phyloP scores from a whole-genome alignment of 2,888 invertebrate species.

The Drosophila yooni region DNA sequence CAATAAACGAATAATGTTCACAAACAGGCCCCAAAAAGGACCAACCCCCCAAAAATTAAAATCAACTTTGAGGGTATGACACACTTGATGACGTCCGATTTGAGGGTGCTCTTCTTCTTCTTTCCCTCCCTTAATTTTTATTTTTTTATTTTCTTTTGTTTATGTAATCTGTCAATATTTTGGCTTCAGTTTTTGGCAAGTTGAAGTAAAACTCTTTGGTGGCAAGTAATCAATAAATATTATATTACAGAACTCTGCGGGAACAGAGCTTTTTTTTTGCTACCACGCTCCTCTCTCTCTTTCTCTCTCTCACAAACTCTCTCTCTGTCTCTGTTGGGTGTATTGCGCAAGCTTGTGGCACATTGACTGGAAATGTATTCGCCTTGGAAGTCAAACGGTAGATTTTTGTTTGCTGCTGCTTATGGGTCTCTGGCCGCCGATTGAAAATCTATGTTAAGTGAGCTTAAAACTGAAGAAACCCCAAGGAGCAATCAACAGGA shows the following conservation, averaged over 20 bases:
- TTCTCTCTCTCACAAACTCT: background rate
- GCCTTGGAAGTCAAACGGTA: slow-evolving; percentile 31
- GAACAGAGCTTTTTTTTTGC: slow-evolving; percentile 12
- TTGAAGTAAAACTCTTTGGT: slow-evolving; percentile 50
- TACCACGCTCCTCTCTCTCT: slow-evolving; percentile 1
- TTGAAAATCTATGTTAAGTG: slow-evolving; percentile 10
- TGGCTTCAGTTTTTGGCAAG: slow-evolving; percentile 33
- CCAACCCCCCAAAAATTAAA: slow-evolving; percentile 3
- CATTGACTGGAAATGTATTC: slow-evolving; percentile 49
- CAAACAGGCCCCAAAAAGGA: background rate
- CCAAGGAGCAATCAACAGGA: background rate
- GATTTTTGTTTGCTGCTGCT: background rate
- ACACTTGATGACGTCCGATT: slow-evolving; percentile 18
- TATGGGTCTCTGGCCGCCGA: background rate
- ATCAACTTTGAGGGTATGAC: background rate
- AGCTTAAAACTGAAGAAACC: slow-evolving; percentile 1
- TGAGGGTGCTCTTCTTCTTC: background rate
- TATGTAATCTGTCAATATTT: slow-evolving; percentile 49
- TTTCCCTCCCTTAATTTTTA: background rate
- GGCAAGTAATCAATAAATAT: slow-evolving; percentile 74
- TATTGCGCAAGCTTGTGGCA: slow-evolving; percentile 46
- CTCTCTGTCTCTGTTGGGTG: slow-evolving; percentile 2
- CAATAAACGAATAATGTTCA: slow-evolving; percentile 34
- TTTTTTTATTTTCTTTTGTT: slow-evolving; percentile 30
- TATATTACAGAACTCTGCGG: slow-evolving; percentile 60